phyloP scores from a whole-genome alignment of 2,888 invertebrate genomes.

The Drosophila neoperkinsi region DNA sequence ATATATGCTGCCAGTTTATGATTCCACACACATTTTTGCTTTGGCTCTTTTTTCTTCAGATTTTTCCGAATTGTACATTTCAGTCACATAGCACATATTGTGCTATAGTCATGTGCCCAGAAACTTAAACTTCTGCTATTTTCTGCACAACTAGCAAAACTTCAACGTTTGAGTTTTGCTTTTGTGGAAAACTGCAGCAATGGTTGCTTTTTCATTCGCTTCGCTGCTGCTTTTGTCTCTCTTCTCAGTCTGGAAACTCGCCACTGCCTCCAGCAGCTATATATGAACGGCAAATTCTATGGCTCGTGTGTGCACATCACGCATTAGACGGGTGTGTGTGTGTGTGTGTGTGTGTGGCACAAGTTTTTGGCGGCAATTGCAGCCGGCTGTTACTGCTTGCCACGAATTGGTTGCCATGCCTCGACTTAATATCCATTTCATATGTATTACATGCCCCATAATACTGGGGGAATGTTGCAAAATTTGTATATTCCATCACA shows the following conservation, averaged over 20 bases:
- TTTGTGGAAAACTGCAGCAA: conserved; percentile 31
- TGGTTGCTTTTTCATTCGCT: conserved; percentile 3
- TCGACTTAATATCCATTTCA: conserved; percentile 21
- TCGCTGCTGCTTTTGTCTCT: background rate
- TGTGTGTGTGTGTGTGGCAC: conserved; percentile 1
- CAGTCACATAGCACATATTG: conserved; percentile 8
- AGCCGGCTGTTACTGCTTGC: background rate
- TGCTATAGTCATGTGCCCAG: background rate
- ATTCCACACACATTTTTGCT: background rate
- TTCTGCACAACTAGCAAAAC: conserved; percentile 7
- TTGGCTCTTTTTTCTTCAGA: background rate
- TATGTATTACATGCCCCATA: conserved; percentile 32
- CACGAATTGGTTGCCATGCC: conserved; percentile 2
- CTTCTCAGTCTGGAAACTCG: background rate
- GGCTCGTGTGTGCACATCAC: conserved; percentile 24
- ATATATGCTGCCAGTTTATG: background rate
- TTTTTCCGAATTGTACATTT: conserved; percentile 4
- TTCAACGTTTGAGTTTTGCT: conserved; percentile 18
- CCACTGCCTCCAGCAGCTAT: conserved; percentile 4
- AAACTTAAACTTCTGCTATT: conserved; percentile 8
- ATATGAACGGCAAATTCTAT: conserved; percentile 23
- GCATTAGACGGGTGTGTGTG: conserved; percentile 7
- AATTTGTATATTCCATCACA: conserved; percentile 10
- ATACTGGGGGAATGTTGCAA: conserved; percentile 1
- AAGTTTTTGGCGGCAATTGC: background rate